Base-by-base conservation (phyloP, 30 jellyfish, hydroid and myxozoan genomes). In the Mastigias papua region DNA sequence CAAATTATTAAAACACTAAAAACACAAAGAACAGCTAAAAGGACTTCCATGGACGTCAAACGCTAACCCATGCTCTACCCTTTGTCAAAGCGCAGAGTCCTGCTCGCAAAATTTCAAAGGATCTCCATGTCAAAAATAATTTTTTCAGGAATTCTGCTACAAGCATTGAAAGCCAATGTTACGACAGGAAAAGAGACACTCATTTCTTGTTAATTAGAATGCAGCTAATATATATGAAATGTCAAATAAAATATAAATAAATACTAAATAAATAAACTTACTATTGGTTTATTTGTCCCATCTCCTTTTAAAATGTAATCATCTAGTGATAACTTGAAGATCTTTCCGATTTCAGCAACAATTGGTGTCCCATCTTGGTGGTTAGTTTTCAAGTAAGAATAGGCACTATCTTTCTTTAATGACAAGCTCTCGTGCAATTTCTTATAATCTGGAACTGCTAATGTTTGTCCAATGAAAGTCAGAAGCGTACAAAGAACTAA, bases 381-480 rank as follows among this genome's bases (percentile, higher is more conserved):
- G 1, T 58, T 22, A 1, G 34, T 48, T 48, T 60, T 85, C n/a
- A 50, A n/a, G 20, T 66, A 61, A 3, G 21, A 64, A 33, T 62
- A 58, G 1, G 34, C 78, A n/a, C 19, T 19, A 17, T 57, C 78
- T 62, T 70, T 85, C 78, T 70, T 48, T 31, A 72, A 30, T 5
- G 94, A 85, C 70, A 85, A 63, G 25, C 62, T 69, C 64, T 85
- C 84, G 35, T 85, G 94, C 42, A 85, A 73, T 7, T 54, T 51
- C 31, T 73, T 62, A 31, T 85, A 85, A 70, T 85, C 88, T 31
- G 88, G 94, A 61, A 49, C 82, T 22, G 94, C 85, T 7, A 42
- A 16, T 21, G 88, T 37, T 75, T 79, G 68, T 49, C 73, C 81
- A 26, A 31, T 50, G 33, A 54, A 9, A 27, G 42, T 48, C 31